Conservation (phyloP, 2,113 vertebrate species). For the Gymnarchus niloticus region DNA sequence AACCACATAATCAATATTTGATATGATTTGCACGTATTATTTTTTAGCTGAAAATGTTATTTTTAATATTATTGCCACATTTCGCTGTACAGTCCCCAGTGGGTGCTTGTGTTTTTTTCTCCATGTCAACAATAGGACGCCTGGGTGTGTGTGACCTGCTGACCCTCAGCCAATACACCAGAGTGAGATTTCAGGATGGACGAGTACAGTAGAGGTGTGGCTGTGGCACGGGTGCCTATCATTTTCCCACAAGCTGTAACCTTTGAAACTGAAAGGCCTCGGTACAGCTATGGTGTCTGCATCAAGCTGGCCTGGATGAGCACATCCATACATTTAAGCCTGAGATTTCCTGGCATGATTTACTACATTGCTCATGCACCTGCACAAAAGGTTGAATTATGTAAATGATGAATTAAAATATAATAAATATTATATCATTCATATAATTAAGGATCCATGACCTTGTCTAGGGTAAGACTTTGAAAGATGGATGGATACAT, state of each 20-base stretch:
- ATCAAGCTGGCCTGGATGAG: neutral
- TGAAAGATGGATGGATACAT: neutral
- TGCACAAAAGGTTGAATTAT: neutral
- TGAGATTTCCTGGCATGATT: neutral
- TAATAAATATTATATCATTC: neutral
- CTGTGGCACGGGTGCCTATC: neutral
- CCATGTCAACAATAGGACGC: no score
- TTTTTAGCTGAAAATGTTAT: neutral
- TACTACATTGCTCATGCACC: neutral
- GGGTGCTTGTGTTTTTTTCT: neutral
- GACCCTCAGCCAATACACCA: neutral
- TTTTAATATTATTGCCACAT: no score
- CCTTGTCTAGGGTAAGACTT: neutral
- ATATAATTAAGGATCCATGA: neutral
- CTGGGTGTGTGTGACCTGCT: neutral
- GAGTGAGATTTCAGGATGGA: neutral
- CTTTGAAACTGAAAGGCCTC: neutral
- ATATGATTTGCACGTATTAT: neutral
- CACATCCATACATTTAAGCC: neutral
- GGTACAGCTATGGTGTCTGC: neutral
- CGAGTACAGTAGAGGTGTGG: neutral
- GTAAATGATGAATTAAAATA: neutral
- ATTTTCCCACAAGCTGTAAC: neutral
- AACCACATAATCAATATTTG: neutral
- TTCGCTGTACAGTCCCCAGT: no score